phyloP scores from a whole-genome alignment of 2,797 vertebrate genomes.

The Botia almorhae region DNA sequence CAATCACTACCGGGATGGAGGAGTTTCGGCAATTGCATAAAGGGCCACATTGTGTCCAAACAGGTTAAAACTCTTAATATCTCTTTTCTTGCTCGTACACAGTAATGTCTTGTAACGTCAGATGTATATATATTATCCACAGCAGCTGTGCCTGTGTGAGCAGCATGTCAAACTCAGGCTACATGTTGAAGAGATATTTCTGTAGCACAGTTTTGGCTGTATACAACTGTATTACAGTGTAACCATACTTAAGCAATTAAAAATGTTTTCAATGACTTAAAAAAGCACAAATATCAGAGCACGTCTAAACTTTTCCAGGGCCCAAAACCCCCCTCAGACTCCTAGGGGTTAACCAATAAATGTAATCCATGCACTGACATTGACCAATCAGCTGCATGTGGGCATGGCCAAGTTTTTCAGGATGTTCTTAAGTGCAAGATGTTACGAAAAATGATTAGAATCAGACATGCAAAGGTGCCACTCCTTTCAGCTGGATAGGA shows the following conservation, averaged over 20 bases:
- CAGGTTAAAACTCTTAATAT: slow-evolving; percentile 10
- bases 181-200: slow-evolving; percentile 32
- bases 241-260: no score
- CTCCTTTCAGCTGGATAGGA: slow-evolving; percentile 49
- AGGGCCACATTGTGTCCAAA: slow-evolving; percentile 4
- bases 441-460: slow-evolving; percentile 53
- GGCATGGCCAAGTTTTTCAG: slow-evolving; percentile 17
- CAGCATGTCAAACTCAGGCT: neutral
- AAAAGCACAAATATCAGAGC: no score
- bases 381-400: slow-evolving; percentile 26
- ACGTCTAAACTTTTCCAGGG: no score
- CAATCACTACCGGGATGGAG: neutral
- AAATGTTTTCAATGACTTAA: no score
- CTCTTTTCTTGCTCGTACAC: neutral
- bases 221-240: no score
- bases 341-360: slow-evolving; percentile 16
- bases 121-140: slow-evolving; percentile 3
- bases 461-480: slow-evolving; percentile 51
- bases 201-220: neutral
- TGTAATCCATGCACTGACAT: neutral
- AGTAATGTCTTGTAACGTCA: neutral
- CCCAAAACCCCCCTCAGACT: no score
- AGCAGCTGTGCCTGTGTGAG: neutral
- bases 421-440: slow-evolving; percentile 39
- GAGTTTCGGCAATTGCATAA: neutral